A percentile compares a stretch with the other conserved stretches of the same genome.
phyloP scores from a whole-genome alignment of 2,113 vertebrate genomes.

The Dicentrarchus labrax region DNA sequence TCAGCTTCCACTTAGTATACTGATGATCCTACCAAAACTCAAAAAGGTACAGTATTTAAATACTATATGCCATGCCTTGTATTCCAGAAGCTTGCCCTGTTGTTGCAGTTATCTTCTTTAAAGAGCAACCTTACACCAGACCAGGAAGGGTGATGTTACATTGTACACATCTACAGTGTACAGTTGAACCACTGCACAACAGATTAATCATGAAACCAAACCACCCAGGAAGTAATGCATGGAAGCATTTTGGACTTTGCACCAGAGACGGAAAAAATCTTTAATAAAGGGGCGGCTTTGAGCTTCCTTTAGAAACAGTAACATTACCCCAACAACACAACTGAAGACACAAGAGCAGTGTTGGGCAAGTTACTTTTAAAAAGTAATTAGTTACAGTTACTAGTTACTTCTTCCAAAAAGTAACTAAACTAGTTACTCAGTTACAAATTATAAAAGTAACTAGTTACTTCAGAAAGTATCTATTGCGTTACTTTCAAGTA shows the following conservation, averaged over 20 bases:
- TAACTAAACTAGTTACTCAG: no score
- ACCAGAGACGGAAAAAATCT: neutral
- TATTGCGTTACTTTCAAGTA: no score
- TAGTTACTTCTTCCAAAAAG: no score
- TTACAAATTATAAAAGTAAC: no score
- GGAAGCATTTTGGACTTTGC: neutral
- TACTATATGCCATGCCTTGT: neutral
- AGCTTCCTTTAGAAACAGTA: neutral
- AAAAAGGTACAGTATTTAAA: neutral
- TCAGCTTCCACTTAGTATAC: no score
- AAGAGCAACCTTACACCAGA: neutral
- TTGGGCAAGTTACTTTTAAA: no score
- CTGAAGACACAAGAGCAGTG: neutral
- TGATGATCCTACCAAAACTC: neutral
- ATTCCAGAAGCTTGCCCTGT: neutral
- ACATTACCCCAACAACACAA: neutral
- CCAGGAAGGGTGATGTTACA: neutral
- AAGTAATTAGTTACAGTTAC: no score
- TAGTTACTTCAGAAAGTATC: no score
- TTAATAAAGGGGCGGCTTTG: neutral
- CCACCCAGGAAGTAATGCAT: neutral
- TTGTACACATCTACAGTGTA: no score
- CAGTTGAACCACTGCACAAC: neutral
- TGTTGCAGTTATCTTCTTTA: conserved; percentile 10
- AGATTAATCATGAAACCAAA: neutral